Evolutionary conservation across 1,140 invertebrate species (phyloP).

Genomic region (Sitobion miscanthi): DNA sequence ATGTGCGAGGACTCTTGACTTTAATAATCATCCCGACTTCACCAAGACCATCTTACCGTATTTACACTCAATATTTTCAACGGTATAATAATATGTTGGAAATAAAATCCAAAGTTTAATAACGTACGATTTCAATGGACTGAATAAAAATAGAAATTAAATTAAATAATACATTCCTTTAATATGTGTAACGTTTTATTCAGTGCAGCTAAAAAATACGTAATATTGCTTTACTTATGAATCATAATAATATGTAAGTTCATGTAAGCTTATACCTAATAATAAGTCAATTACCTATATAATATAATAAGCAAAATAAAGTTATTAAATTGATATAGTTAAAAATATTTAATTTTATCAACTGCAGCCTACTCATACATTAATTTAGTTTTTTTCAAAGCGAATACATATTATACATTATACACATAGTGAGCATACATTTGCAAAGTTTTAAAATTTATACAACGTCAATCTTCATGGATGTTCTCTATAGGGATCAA

Average conservation of each 20-base stretch:
- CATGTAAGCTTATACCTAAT: background rate
- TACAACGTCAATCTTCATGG: too few relatives aligned
- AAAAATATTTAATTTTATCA: background rate
- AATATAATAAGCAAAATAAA: background rate
- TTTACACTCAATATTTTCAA: background rate
- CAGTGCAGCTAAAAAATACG: background rate
- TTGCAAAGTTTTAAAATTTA: too few relatives aligned
- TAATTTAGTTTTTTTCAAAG: background rate
- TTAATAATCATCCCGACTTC: background rate
- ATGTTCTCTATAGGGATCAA: too few relatives aligned
- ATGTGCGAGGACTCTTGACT: slow-evolving; percentile 12
- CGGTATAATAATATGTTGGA: background rate
- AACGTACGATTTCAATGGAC: background rate
- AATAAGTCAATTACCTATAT: background rate
- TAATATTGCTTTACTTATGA: background rate
- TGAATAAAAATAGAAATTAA: slow-evolving; percentile 11
- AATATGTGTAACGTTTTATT: background rate
- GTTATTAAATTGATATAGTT: background rate
- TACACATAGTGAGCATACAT: too few relatives aligned
- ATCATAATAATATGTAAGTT: background rate
- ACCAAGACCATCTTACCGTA: background rate
- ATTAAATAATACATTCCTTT: background rate
- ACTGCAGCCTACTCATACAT: too few relatives aligned
- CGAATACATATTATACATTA: too few relatives aligned
- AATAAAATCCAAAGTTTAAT: slow-evolving; percentile 8